These are phyloP conservation scores for Macrosteles quadrilineatus DNA, from an alignment of 1,140 invertebrate species.

Conservation along the genomic window DNA sequence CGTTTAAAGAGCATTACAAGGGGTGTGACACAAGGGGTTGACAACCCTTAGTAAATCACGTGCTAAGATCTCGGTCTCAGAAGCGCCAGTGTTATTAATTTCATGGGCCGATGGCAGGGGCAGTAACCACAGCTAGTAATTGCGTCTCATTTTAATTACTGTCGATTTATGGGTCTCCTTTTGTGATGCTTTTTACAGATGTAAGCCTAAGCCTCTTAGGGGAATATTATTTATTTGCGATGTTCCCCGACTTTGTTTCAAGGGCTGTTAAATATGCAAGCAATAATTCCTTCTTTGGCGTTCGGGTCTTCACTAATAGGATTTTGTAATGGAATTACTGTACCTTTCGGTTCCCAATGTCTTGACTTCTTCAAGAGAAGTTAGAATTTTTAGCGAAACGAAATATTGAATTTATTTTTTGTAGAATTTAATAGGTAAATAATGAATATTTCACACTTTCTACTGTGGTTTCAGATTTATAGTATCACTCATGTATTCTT, in stretches of 20 bases:
- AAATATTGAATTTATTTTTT: no score
- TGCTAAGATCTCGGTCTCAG: slow-evolving; percentile 1
- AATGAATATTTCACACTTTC: no score
- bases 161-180: slow-evolving; percentile 1
- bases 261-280: slow-evolving; percentile 10
- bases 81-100: slow-evolving; percentile 6
- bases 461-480: no score
- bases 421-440: no score
- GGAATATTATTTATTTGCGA: slow-evolving; percentile 16
- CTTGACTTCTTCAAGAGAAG: no score
- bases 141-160: slow-evolving; percentile 13
- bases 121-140: not conserved
- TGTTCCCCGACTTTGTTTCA: slow-evolving; percentile 11
- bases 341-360: no score
- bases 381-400: no score
- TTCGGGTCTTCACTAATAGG: slow-evolving; percentile 3
- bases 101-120: slow-evolving; percentile 8
- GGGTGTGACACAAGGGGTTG: not conserved
- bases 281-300: not conserved
- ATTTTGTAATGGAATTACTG: slow-evolving; percentile 2
- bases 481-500: no score
- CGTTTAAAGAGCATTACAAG: not conserved
- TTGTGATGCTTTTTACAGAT: not conserved
- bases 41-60: slow-evolving; percentile 15
- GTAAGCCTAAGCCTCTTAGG: slow-evolving; percentile 5